Evolutionary conservation across 2,113 vertebrate species (phyloP).

Genomic region (Oncorhynchus masou): DNA sequence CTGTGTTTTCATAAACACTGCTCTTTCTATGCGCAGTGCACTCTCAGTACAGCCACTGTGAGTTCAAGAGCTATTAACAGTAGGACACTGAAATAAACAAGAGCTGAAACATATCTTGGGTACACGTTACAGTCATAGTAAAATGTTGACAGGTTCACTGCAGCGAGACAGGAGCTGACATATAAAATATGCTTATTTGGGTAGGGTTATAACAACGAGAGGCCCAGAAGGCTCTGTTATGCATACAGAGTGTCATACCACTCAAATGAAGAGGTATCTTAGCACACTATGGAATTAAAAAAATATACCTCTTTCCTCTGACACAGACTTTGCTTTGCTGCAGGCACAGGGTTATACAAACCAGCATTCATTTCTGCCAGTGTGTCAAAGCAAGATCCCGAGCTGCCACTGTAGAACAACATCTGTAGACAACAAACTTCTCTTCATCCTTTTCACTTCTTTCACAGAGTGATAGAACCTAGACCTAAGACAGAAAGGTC

Average conservation of each 20-base stretch:
- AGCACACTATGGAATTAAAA: conserved; percentile 6
- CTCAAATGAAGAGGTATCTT: conserved; percentile 9
- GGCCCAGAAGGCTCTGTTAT: background rate
- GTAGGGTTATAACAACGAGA: background rate
- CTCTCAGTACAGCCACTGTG: background rate
- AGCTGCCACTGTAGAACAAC: conserved; percentile 65
- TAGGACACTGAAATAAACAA: background rate
- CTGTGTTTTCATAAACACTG: background rate
- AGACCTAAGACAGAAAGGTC: conserved; percentile 18
- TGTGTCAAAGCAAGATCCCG: conserved; percentile 79
- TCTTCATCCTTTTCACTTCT: background rate
- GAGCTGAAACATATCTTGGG: background rate
- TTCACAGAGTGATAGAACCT: conserved; percentile 27
- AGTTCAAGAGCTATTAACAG: background rate
- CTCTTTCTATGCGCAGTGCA: background rate
- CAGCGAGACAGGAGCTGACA: background rate
- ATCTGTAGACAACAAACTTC: conserved; percentile 37
- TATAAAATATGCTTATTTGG: background rate
- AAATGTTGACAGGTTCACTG: too few species aligned
- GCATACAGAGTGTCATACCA: background rate
- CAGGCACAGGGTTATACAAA: conserved; percentile 70
- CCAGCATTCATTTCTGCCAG: conserved; percentile 76
- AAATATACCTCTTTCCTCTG: conserved; percentile 46
- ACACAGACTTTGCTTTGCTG: conserved; percentile 70
- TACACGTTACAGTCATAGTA: too few species aligned